phyloP scores from a whole-genome alignment of 1,140 invertebrate genomes.

The Drosophila repletoides region DNA sequence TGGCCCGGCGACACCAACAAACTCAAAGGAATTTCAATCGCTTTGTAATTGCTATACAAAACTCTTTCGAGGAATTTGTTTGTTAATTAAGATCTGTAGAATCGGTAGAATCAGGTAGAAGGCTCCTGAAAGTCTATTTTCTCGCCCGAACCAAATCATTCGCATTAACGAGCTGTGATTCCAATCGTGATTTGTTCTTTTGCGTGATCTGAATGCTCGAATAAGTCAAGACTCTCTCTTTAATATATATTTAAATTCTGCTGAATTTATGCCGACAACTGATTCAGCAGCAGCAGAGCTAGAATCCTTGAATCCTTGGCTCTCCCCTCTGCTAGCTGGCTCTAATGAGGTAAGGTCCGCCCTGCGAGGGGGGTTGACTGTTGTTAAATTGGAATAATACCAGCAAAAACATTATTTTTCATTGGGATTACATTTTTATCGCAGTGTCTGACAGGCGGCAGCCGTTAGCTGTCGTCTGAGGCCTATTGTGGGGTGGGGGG shows the following conservation, averaged over 20 bases:
- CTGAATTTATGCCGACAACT: not conserved
- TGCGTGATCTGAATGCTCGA: not conserved
- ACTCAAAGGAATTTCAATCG: too few species aligned
- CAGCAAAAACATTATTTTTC: constrained; percentile 78
- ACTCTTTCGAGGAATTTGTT: too few species aligned
- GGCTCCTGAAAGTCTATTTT: too few species aligned
- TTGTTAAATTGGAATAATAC: constrained; percentile 74
- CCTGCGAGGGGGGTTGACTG: constrained; percentile 36
- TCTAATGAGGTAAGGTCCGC: constrained; percentile 55
- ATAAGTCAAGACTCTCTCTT: not conserved
- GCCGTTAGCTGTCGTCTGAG: constrained; percentile 61
- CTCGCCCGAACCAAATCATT: too few species aligned
- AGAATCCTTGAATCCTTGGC: too few species aligned
- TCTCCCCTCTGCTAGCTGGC: not conserved
- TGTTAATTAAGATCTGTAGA: too few species aligned
- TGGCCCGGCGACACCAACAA: not conserved
- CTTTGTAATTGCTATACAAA: too few species aligned
- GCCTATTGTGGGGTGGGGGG: not conserved
- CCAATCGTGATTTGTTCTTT: not conserved
- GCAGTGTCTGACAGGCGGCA: constrained; percentile 73
- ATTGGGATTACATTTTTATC: constrained; percentile 82
- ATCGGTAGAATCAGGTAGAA: too few species aligned
- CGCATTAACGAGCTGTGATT: too few species aligned
- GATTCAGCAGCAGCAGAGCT: constrained; percentile 27
- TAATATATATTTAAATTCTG: not conserved